These are phyloP conservation scores for silkworm (Bombyx mori) DNA, from an alignment of 1,140 invertebrate species.

Conservation along the genomic window ASM3026992v2 NC_085117.1:5616001-5616500, in stretches of 20 bases:
- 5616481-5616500: too few species aligned
- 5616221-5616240: constrained; percentile 28
- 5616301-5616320: constrained; percentile 79
- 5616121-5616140: not conserved
- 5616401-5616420: constrained; percentile 38
- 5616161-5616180: constrained; percentile 24
- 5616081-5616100: too few species aligned
- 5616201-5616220: constrained; percentile 70
- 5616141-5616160: not conserved
- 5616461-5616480: too few species aligned
- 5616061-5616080: too few species aligned
- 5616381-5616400: constrained; percentile 72
- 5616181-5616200: constrained; percentile 79
- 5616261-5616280: constrained; percentile 66
- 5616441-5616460: too few species aligned
- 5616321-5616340: constrained; percentile 52
- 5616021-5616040: too few species aligned
- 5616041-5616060: too few species aligned
- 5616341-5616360: constrained; percentile 48
- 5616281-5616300: constrained; percentile 79
- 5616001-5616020: too few species aligned
- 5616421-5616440: not conserved
- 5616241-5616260: constrained; percentile 59
- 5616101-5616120: too few species aligned
- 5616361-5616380: constrained; percentile 76